Evolutionary conservation across 2,888 invertebrate genomes (phyloP), one percentile per base, ranked within the genome.

Genomic region (Griposia aprilina): DNA sequence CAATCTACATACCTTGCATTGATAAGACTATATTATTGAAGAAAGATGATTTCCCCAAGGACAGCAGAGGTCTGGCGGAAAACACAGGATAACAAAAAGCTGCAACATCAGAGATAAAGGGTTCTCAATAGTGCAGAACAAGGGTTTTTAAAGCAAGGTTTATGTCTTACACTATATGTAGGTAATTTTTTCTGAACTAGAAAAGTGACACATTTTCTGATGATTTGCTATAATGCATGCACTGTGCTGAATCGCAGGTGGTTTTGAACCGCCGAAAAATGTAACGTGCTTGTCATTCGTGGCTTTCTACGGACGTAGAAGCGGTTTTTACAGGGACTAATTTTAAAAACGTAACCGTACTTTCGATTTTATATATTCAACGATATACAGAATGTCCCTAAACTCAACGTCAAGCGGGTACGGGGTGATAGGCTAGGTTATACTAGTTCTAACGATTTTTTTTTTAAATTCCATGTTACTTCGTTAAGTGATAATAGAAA

Each of bases 1-100:
- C 26, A 66, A 55, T 69, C 45, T 80, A 78, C 45, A 68, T 55
- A 20, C 36, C 62, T 69, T 82, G 78, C 81, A 76, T 63, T 84
- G 70, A 65, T 76, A 81, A 81, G 67, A 70, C 66, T 74, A 62
- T 67, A 74, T 36, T 36, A 3, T 67, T 86, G 74, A 70, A 62
- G 63, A 65, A 41, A 74, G 36, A 55, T 84, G 79, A 84, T 84
- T 84, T 84, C 84, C 84, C 85, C 48, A 23, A 65, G 75, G 84
- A 74, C 23, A 74, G 74, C 66, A 76, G 75, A 82, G 84, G 85
- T 85, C 74, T 79, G 79, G 26, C 66, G 30, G 48, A 74, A 70
- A 74, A 73, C 45, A 57, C 26, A 26, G 13, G 52, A 52, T 23
- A 72, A 55, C 71, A 83, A 81, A 70, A 76, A 76, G n/a, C 63